Percentiles rank a stretch among this genome's conserved stretches.
Evolutionary conservation across 1,140 invertebrate genomes (phyloP).

Genomic region (Pseudachorutes palmiensis): DNA sequence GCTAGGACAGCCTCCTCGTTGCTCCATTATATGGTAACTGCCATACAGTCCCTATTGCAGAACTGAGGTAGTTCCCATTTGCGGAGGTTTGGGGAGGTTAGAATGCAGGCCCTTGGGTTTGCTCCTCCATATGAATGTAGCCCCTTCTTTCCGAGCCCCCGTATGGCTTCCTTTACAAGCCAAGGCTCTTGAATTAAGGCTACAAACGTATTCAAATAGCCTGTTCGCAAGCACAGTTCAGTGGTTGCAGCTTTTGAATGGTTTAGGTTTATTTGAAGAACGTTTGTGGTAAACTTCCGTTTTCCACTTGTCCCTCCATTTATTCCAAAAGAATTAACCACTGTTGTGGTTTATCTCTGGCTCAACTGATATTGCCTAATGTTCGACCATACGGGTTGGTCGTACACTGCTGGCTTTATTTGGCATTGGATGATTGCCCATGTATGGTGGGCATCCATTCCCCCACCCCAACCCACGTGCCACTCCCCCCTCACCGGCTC

Average conservation of each 20-base stretch:
- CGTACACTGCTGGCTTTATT: too few species aligned
- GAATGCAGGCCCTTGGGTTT: background rate
- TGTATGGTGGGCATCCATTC: too few species aligned
- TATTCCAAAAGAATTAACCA: too few species aligned
- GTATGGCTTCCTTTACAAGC: background rate
- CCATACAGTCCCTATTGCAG: background rate
- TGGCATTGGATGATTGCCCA: too few species aligned
- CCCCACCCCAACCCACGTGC: too few species aligned
- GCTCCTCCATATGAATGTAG: background rate
- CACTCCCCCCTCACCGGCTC: too few species aligned
- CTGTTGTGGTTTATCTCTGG: too few species aligned
- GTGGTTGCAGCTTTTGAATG: background rate
- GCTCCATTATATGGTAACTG: background rate
- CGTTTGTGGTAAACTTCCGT: too few species aligned
- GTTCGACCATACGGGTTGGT: too few species aligned
- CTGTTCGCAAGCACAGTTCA: background rate
- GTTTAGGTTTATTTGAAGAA: background rate
- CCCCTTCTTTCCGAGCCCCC: background rate
- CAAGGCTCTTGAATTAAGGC: background rate
- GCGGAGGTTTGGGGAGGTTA: background rate
- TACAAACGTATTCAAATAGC: background rate
- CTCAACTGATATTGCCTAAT: too few species aligned
- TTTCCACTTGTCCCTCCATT: too few species aligned
- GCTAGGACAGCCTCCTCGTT: conserved; percentile 10
- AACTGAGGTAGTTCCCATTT: background rate